A percentile compares a stretch with the other conserved stretches of the same genome.
Evolutionary conservation across 2,888 invertebrate genomes (phyloP).

Genomic region (Drosophila emarginata): DNA sequence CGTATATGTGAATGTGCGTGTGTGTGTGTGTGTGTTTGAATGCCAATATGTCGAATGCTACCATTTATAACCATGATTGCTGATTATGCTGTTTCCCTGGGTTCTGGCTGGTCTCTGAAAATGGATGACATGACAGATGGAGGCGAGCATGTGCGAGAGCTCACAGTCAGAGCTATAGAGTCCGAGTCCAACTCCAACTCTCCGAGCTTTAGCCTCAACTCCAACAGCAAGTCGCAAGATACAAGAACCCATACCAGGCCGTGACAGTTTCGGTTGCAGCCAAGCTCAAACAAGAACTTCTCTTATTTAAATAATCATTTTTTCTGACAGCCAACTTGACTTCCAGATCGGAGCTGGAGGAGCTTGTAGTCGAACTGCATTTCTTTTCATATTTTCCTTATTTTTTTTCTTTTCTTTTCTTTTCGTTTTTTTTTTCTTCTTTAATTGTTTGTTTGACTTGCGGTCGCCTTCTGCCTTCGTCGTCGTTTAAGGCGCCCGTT

Average conservation of each 20-base stretch:
- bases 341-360: constrained; percentile 81
- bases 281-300: constrained; percentile 65
- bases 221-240: not conserved
- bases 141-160: constrained; percentile 64
- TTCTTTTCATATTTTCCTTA: constrained; percentile 33
- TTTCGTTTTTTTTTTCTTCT: constrained; percentile 38
- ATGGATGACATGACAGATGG: constrained; percentile 81
- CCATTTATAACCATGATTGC: constrained; percentile 80
- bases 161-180: constrained; percentile 69
- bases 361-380: constrained; percentile 50
- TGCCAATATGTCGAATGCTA: constrained; percentile 81
- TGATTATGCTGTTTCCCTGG: constrained; percentile 79
- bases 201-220: constrained; percentile 10
- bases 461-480: constrained; percentile 52
- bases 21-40: constrained; percentile 58
- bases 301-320: constrained; percentile 81
- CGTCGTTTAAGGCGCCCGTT: constrained; percentile 56
- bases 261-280: constrained; percentile 77
- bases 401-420: constrained; percentile 28
- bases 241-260: constrained; percentile 28
- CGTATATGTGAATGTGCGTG: constrained; percentile 12
- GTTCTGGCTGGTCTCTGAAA: constrained; percentile 48
- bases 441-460: constrained; percentile 78
- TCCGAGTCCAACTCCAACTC: constrained; percentile 7
- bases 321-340: constrained; percentile 82